Evolutionary conservation across 2,888 invertebrate species (phyloP), one percentile per base, ranked within the genome.

Genomic region (Epistrophe eligans): DNA sequence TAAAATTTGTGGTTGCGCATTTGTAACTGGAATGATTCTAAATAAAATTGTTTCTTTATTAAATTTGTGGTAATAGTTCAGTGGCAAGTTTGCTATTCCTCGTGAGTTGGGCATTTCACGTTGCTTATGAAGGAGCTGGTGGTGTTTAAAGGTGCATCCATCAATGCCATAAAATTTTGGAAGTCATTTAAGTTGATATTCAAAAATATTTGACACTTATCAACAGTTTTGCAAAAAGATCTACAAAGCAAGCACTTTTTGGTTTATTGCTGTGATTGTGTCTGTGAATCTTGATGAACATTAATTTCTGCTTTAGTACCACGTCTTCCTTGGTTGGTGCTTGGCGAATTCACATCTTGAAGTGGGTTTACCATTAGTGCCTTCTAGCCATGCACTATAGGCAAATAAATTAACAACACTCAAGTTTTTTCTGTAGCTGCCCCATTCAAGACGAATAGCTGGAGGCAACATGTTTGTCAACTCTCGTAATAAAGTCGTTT

Each of bases 121-220:
- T 45, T 15, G 15, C 15, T 84, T 80, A 60, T 88, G 82, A n/a
- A 88, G 48, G 10, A 88, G 38, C 4, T 58, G 50, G 28, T 88
- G 77, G 45, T 88, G 81, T 48, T 80, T 71, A 55, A 45, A 77
- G 6, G 35, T 77, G 24, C 84, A 84, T 11, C 77, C 57, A 38
- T 77, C 66, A 4, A 79, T 66, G 10, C 70, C 79, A 62, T 80
- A 84, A 35, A 60, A 64, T 43, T 28, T 8, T 24, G 58, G 38
- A 38, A n/a, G 17, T 79, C 87, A 3, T 77, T 58, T 9, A 70
- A 19, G 19, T 58, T 58, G 60, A 70, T 52, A 4, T 67, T 72
- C 11, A 55, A 35, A 15, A 79, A 62, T 11, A 4, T 10, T 55
- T 72, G 15, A 35, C 79, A 72, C 11, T 35, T 24, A 17, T 35